phyloP scores from a whole-genome alignment of 2,797 vertebrate genomes.

The Phaenicophaeus curvirostris region DNA sequence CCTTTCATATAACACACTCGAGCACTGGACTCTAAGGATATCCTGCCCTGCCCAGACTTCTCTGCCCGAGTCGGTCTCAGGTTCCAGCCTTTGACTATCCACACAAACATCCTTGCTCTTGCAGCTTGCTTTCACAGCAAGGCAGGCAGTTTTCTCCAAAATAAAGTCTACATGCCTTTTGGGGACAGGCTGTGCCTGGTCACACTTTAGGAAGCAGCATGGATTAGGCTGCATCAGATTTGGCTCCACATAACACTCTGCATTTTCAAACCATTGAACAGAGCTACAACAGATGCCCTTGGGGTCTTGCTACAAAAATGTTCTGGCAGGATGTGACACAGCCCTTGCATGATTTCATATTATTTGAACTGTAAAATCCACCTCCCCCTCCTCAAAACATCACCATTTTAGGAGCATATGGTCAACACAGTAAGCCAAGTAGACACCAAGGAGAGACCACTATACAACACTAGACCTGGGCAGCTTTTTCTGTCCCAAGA shows the following conservation, averaged over 20 bases:
- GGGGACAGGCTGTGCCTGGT: not conserved
- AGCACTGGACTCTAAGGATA: not conserved
- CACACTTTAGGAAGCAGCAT: not conserved
- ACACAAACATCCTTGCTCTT: not conserved
- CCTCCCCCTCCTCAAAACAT: not conserved
- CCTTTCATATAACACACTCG: not conserved
- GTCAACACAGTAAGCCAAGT: not conserved
- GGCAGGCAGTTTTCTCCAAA: not conserved
- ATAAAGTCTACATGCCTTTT: not conserved
- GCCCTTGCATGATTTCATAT: not conserved
- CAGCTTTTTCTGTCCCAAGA: not conserved
- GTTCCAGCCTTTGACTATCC: not conserved
- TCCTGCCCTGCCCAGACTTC: not conserved
- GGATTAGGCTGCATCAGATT: not conserved
- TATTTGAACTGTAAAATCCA: not conserved
- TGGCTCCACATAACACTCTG: not conserved
- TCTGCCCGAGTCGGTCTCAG: not conserved
- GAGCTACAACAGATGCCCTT: not conserved
- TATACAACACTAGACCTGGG: fast-evolving
- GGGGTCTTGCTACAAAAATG: not conserved
- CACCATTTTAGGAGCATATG: not conserved
- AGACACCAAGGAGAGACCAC: not conserved
- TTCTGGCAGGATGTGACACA: not conserved
- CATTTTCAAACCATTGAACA: not conserved
- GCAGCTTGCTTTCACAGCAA: not conserved